Base-by-base conservation (phyloP, 2,797 vertebrate genomes). In the Eleutherodactylus coqui region DNA sequence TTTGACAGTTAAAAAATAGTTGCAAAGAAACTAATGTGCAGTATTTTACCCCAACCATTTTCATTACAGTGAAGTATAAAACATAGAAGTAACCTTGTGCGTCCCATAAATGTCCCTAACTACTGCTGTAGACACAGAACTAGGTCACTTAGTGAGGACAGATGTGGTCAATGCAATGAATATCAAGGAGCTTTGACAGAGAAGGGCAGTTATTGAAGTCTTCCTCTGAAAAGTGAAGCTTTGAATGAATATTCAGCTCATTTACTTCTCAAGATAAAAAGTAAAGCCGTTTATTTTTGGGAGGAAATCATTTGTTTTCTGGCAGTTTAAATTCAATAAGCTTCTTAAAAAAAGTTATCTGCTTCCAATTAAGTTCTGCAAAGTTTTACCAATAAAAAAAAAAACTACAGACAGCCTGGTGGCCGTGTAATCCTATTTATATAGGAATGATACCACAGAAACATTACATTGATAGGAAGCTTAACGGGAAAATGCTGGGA, bases 301-400 rank as follows among this genome's bases (percentile, higher is more conserved):
- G 19, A 69, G 62, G 21, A 81, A 81, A 69, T 21, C 62, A 81
- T 69, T 81, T 81, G 79, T 81, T 81, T 81, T 80, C 58, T 67
- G 41, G 69, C 45, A 36, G 43, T 82, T 82, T 55, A 73, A 82
- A 82, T 32, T 34, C 64, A 53, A 70, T 82, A 82, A 82, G 49
- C 79, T 51, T 53, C 64, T 81, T 81, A 69, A 51, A 49, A 80
- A 47, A 53, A 64, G 45, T 82, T 82, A 82, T 82, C 79, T 70
- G 36, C 79, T 19, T 53, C 32, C 34, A 82, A 53, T 82, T 81
- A 70, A 70, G 64, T 82, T 67, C 45, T 53, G 47, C 45, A 27
- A 70, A 47, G 45, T 82, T 72, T 36, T n/a, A 41, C 45, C 24
- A n/a, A n/a, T 5, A 69, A 47, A 70, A 38, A 21, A 24, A 16